Base-by-base conservation (phyloP, 2,797 vertebrate genomes). In the Cossypha niveicapilla region DNA sequence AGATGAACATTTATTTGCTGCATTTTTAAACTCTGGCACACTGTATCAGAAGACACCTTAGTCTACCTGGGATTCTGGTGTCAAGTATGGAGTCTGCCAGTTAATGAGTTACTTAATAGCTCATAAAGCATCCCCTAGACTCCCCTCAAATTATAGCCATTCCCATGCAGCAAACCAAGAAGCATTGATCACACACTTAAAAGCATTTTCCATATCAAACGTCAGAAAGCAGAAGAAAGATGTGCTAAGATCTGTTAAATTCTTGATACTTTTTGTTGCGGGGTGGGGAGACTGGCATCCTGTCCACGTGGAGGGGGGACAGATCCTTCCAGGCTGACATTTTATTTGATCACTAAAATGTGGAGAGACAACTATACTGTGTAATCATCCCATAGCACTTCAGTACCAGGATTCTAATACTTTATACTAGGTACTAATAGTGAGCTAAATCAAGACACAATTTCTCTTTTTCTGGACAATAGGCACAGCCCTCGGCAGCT, bases 41-140 rank as follows among this genome's bases (percentile, higher is more conserved):
- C 44, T 84, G 65, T 57, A 50, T 83, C 76, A 92, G 90, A 94
- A 81, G 82, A 81, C 50, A 81, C 1, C 45, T 45, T 78, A 65
- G 87, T 32, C 72, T 75, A 32, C 27, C 87, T 50, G 78, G 16
- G 23, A 68, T 87, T 79, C 79, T 91, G 5, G 11, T 48, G 35
- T 71, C 62, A 90, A 75, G 30, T 58, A 72, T 0, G 0, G 41
- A 90, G 60, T 11, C 18, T 95, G 35, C 67, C 61, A 92, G 85
- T 88, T 96, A 96, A 96, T 82, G 84, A 89, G 65, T 86, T 82
- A 96, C 72, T 93, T 95, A 92, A 88, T 84, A 96, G 71, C 68
- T 90, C 76, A 42, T 85, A 71, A 95, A 95, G 45, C 10, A 37
- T 88, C 88, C 75, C n/a, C 54, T 37, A 76, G 65, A 86, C n/a